Base-by-base conservation (phyloP, 2,113 vertebrate genomes). In the Austrofundulus limnaeus region DNA sequence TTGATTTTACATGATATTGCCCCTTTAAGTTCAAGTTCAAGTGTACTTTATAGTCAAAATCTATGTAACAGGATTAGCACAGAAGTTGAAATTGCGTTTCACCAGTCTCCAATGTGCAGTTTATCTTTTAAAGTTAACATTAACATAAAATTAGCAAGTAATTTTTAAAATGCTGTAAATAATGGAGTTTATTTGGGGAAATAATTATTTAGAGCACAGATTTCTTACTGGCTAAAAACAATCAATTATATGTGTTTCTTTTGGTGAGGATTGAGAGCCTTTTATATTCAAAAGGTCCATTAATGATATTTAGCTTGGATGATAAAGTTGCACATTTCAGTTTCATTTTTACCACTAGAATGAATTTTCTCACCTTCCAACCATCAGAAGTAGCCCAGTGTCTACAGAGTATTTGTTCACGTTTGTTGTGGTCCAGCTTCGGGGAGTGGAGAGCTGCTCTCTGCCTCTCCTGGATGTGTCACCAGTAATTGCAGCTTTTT, bases 401-500 rank as follows among this genome's bases (percentile, higher is more conserved):
- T n/a, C 77, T 65, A 45, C 54, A 56, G 25, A 47, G 11, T 38
- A 68, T 67, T 63, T 68, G 69, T 56, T 61, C 31, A 7, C 25
- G 45, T 72, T 60, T 65, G 23, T 50, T 17, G 54, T 58, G 17
- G 45, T 50, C 17, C 43, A 14, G 42, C 45, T 39, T 60, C 34
- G 17, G 25, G 25, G 43, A 67, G 61, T 49, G 45, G 59, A 71
- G 77, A 62, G 61, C 55, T 19, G 16, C 51, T 77, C 41, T 72
- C 20, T 19, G 17, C 42, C 37, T 63, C 52, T 11, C 39, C 55
- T 54, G 38, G 59, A 51, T 48, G 43, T 62, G 51, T 62, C 55
- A 67, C 17, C 52, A 68, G 38, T 72, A 82, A 84, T 72, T 77
- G 70, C 51, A 17, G 66, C 58, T 67, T 53, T 75, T 84, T 78